phyloP scores from a whole-genome alignment of 2,797 vertebrate genomes.

The Allobates femoralis region DNA sequence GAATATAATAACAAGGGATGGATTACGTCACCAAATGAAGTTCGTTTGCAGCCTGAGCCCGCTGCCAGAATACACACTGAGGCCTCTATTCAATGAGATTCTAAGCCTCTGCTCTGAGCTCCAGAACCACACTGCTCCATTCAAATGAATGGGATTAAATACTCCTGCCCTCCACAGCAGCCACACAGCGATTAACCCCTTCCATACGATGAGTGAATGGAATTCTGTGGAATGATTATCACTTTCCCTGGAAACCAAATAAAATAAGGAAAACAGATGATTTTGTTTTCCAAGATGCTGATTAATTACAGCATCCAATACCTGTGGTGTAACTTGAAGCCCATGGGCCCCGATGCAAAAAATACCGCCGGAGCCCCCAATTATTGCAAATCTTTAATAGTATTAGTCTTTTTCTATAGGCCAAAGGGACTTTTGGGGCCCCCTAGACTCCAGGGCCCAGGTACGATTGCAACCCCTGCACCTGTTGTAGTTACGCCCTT shows the following conservation, averaged over 20 bases:
- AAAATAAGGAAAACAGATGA: neutral
- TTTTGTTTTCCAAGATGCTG: neutral
- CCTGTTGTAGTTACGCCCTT: too few species aligned
- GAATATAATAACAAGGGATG: slow-evolving; percentile 24
- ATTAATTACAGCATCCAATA: neutral
- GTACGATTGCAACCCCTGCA: too few species aligned
- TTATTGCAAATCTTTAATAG: too few species aligned
- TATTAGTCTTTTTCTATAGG: too few species aligned
- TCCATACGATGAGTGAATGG: neutral
- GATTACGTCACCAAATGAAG: slow-evolving; percentile 39
- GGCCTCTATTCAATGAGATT: slow-evolving; percentile 53
- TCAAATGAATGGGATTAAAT: slow-evolving; percentile 62
- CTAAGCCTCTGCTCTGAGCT: slow-evolving; percentile 44
- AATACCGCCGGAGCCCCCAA: too few species aligned
- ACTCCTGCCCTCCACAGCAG: slow-evolving; percentile 32
- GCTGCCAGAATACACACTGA: slow-evolving; percentile 59
- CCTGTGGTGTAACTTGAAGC: too few species aligned
- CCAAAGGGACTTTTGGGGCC: too few species aligned
- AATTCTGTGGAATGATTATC: slow-evolving; percentile 17
- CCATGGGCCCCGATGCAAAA: too few species aligned
- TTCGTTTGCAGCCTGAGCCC: neutral
- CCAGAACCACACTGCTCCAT: slow-evolving; percentile 55
- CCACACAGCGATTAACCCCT: slow-evolving; percentile 45
- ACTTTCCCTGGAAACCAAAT: slow-evolving; percentile 13
- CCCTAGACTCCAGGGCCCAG: too few species aligned